Conservation (phyloP, 1,140 invertebrate genomes). For the Cyrtorhinus lividipennis region DNA sequence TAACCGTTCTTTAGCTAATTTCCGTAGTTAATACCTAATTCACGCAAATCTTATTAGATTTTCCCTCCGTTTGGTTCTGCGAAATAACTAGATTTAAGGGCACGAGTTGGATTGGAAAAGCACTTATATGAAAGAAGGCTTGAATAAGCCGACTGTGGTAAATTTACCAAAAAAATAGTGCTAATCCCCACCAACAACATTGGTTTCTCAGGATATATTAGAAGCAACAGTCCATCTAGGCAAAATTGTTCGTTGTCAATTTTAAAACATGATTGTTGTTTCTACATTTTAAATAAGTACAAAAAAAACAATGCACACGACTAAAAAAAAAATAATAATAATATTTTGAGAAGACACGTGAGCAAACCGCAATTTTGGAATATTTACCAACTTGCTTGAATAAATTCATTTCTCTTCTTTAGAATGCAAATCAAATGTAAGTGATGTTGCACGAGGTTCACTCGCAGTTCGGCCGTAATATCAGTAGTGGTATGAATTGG, state of each 20-base stretch:
- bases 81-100: no score
- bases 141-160: no score
- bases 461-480: background rate
- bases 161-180: no score
- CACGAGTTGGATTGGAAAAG: no score
- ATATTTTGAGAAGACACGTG: background rate
- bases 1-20: no score
- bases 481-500: conserved; percentile 1
- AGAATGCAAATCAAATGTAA: conserved; percentile 3
- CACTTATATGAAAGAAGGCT: no score
- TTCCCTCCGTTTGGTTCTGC: no score
- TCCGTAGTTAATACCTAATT: no score
- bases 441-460: background rate
- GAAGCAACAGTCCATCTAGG: background rate
- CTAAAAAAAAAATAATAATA: no score
- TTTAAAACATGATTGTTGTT: background rate
- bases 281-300: background rate
- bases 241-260: background rate
- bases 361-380: background rate
- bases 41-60: no score
- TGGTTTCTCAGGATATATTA: no score
- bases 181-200: no score
- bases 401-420: background rate
- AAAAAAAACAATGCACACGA: background rate
- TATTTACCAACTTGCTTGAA: background rate